Evolutionary conservation across 2,888 invertebrate genomes (phyloP).

Genomic region (Crossocerus cetratus): DNA sequence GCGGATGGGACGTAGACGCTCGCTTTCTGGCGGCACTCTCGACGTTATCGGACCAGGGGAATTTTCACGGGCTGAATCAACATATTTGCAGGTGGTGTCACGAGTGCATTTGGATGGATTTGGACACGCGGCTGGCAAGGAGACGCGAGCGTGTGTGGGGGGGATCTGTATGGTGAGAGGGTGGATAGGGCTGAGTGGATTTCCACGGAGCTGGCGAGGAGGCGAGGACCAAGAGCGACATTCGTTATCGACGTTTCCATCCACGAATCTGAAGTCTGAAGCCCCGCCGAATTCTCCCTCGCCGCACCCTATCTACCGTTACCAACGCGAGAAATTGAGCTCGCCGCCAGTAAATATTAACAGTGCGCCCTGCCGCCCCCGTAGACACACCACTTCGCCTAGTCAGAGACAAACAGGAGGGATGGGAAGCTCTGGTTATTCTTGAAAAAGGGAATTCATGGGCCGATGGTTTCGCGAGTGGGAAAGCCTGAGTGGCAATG

Average conservation of each 20-base stretch:
- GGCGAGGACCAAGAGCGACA: conserved; percentile 18
- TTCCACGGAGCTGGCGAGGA: background rate
- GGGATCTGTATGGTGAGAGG: too few relatives aligned
- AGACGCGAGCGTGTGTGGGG: too few relatives aligned
- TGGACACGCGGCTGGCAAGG: too few relatives aligned
- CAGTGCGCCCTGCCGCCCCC: background rate
- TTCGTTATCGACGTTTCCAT: conserved; percentile 48
- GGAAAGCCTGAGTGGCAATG: background rate
- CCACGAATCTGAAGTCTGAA: conserved; percentile 20
- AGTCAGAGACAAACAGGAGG: background rate
- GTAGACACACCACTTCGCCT: background rate
- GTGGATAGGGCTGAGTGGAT: too few relatives aligned
- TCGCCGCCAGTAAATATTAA: conserved; percentile 12
- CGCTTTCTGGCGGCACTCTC: too few relatives aligned
- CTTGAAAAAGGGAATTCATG: too few relatives aligned
- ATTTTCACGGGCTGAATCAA: too few relatives aligned
- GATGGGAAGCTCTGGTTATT: background rate
- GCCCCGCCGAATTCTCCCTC: conserved; percentile 28
- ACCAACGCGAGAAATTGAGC: conserved; percentile 31
- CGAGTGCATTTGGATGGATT: too few relatives aligned
- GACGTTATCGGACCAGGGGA: too few relatives aligned
- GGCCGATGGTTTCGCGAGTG: too few relatives aligned
- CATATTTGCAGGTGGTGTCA: too few relatives aligned
- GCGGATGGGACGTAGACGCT: too few relatives aligned
- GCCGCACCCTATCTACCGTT: conserved; percentile 23